Conservation (phyloP, 2,113 vertebrate genomes). For the Spea multiplicata region DNA sequence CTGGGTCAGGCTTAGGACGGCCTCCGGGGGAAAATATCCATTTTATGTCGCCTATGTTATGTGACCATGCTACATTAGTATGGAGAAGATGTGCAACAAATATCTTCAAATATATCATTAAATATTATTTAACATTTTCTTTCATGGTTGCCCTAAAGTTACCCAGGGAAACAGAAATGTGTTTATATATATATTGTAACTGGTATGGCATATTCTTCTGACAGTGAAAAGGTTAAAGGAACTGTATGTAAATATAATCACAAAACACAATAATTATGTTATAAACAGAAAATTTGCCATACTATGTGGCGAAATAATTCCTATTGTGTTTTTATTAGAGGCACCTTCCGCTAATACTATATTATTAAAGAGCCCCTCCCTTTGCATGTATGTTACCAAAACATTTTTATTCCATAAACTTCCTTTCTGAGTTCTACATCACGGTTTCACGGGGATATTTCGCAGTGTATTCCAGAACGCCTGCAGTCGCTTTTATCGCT, state of each 20-base stretch:
- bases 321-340: neutral
- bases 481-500: no score
- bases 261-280: neutral
- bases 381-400: neutral
- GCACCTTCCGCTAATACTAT: neutral
- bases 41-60: neutral
- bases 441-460: no score
- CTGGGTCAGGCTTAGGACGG: no score
- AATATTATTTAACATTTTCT: no score
- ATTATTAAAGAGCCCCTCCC: neutral
- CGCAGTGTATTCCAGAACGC: no score
- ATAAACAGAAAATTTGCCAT: neutral
- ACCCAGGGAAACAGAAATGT: no score
- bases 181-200: no score
- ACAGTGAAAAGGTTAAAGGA: neutral
- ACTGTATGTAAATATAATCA: neutral
- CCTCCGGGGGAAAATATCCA: no score
- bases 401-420: neutral
- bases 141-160: no score
- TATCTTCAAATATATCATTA: no score
- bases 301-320: neutral
- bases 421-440: neutral
- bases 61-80: neutral
- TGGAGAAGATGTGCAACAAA: neutral
- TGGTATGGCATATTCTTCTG: no score